Evolutionary conservation across 2,888 invertebrate species (phyloP).

Genomic region (Cheilosia urbana): DNA sequence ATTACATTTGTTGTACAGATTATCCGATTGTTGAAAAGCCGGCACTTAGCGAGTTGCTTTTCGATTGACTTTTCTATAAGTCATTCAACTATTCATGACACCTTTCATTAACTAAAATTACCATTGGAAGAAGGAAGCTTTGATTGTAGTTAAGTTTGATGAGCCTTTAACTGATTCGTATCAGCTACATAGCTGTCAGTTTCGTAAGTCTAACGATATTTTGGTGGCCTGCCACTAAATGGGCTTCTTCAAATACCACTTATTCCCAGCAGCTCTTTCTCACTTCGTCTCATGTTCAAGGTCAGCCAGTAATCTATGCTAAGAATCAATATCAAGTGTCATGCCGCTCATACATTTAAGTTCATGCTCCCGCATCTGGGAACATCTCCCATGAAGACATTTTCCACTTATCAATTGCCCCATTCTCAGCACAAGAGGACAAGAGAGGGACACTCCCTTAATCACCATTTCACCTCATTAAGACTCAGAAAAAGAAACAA

Average conservation of each 20-base stretch:
- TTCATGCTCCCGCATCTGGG: too few relatives aligned
- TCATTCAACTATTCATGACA: too few relatives aligned
- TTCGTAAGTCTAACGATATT: too few relatives aligned
- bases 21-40: too few relatives aligned
- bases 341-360: not conserved
- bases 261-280: not conserved
- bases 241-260: not conserved
- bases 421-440: too few relatives aligned
- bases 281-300: not conserved
- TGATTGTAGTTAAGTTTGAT: not conserved
- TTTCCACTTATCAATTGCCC: too few relatives aligned
- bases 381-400: not conserved
- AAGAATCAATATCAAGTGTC: conserved; percentile 2
- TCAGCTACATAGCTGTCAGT: too few relatives aligned
- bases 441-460: not conserved
- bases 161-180: not conserved
- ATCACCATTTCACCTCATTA: conserved; percentile 28
- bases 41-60: too few relatives aligned
- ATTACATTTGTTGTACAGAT: too few relatives aligned
- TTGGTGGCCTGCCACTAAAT: not conserved
- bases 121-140: not conserved
- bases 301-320: not conserved
- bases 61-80: too few relatives aligned
- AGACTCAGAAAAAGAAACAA: not conserved
- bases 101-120: too few relatives aligned